Evolutionary conservation across 1,140 invertebrate genomes (phyloP).

Genomic region (Drosophila guanche): DNA sequence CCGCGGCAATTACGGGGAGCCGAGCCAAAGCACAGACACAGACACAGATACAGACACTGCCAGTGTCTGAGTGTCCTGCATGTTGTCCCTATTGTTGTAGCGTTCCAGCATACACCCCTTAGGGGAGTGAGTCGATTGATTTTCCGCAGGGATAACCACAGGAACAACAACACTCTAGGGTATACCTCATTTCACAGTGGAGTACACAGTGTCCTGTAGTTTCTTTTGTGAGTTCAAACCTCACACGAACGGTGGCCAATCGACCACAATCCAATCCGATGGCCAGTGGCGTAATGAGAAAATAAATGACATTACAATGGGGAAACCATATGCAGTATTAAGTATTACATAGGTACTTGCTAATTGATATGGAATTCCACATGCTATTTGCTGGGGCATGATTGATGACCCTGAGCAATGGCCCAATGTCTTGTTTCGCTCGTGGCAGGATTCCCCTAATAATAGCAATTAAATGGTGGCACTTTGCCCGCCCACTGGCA

Average conservation of each 20-base stretch:
- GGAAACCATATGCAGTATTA: conserved; percentile 4
- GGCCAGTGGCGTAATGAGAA: conserved; percentile 41
- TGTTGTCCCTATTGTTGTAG: conserved; percentile 44
- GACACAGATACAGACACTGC: conserved; percentile 23
- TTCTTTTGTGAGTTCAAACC: conserved; percentile 26
- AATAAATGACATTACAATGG: conserved; percentile 31
- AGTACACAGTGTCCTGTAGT: neutral
- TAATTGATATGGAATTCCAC: conserved; percentile 44
- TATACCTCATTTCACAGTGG: too few relatives aligned
- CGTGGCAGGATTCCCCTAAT: conserved; percentile 40
- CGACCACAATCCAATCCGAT: conserved; percentile 27
- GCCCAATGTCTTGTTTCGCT: conserved; percentile 16
- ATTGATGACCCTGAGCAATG: conserved; percentile 55
- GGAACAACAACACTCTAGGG: too few relatives aligned
- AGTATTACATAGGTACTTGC: conserved; percentile 10
- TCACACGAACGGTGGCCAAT: conserved; percentile 14
- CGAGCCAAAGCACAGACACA: conserved; percentile 20
- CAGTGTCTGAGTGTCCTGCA: conserved; percentile 69
- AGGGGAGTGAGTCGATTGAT: conserved; percentile 1
- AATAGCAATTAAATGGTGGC: conserved; percentile 66
- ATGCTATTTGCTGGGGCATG: conserved; percentile 37
- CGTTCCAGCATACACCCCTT: conserved; percentile 1
- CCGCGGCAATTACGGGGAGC: conserved; percentile 68
- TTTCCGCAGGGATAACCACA: neutral
- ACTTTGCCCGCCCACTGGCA: conserved; percentile 42